Percentiles rank a stretch among this genome's conserved stretches.
Evolutionary conservation across 2,113 vertebrate species (phyloP).

Genomic region (Nesoenas mayeri): DNA sequence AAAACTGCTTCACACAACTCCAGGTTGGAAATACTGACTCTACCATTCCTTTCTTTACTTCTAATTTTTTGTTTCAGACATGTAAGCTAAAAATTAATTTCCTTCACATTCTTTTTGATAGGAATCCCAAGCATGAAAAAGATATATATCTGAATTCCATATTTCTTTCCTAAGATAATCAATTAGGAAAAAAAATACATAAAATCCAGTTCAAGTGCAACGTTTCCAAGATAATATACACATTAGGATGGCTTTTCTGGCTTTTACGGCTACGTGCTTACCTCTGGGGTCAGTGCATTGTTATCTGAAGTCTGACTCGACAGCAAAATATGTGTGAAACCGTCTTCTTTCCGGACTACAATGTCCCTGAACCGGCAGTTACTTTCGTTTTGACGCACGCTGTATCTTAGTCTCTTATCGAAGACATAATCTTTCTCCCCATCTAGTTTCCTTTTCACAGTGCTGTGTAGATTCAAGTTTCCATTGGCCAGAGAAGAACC

Average conservation of each 20-base stretch:
- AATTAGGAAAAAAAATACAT: not conserved
- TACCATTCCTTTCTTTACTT: not conserved
- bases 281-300: constrained; percentile 96
- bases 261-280: constrained; percentile 69
- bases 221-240: not conserved
- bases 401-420: constrained; percentile 96
- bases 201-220: not conserved
- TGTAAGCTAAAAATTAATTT: not conserved
- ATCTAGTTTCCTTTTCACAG: constrained; percentile 90
- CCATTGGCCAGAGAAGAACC: constrained; percentile 87
- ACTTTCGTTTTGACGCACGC: constrained; percentile 93
- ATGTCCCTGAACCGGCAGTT: constrained; percentile 97
- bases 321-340: constrained; percentile 95
- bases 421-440: constrained; percentile 94
- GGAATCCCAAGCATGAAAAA: not conserved
- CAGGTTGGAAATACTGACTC: not conserved
- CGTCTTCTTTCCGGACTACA: constrained; percentile 96
- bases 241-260: not conserved
- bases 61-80: not conserved
- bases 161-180: not conserved
- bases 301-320: constrained; percentile 97
- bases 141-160: not conserved
- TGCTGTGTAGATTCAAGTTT: constrained; percentile 84
- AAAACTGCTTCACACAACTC: not conserved
- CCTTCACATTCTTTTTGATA: not conserved